These are phyloP conservation scores for Nothobranchius kuhntae DNA, from an alignment of 2,113 vertebrate genomes.

Conservation along the genomic window DNA sequence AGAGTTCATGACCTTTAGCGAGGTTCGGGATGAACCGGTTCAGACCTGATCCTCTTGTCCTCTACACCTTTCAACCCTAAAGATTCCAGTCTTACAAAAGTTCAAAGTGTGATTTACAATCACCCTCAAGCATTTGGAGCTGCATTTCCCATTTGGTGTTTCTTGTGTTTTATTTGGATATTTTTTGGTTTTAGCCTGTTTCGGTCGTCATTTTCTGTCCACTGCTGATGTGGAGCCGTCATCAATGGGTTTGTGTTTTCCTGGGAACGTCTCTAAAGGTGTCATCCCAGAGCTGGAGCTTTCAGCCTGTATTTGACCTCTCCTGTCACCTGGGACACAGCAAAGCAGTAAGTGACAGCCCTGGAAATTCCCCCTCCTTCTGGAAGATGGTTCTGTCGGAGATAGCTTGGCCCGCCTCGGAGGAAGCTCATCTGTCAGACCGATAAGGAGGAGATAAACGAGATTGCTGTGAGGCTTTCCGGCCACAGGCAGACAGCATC, in stretches of 20 bases:
- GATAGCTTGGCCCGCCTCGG: slow-evolving; percentile 34
- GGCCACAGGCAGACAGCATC: slow-evolving; percentile 43
- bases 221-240: no score
- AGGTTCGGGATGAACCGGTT: no score
- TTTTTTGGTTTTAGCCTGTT: no score
- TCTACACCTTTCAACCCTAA: no score
- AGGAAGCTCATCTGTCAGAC: slow-evolving; percentile 50
- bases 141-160: no score
- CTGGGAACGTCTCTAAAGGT: slow-evolving; percentile 35
- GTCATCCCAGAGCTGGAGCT: slow-evolving; percentile 29
- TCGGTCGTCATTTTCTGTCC: no score
- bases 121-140: no score
- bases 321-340: slow-evolving; percentile 49
- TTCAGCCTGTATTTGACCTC: slow-evolving; percentile 48
- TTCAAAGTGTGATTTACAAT: no score
- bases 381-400: slow-evolving; percentile 26
- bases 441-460: slow-evolving; percentile 63
- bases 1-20: no score
- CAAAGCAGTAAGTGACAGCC: slow-evolving; percentile 35
- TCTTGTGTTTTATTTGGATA: no score
- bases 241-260: slow-evolving; percentile 9
- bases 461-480: slow-evolving; percentile 52
- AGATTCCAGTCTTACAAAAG: no score
- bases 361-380: not conserved
- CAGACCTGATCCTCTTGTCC: no score